Evolutionary conservation across 2,797 vertebrate species (phyloP).

Genomic region (Falco columbarius): DNA sequence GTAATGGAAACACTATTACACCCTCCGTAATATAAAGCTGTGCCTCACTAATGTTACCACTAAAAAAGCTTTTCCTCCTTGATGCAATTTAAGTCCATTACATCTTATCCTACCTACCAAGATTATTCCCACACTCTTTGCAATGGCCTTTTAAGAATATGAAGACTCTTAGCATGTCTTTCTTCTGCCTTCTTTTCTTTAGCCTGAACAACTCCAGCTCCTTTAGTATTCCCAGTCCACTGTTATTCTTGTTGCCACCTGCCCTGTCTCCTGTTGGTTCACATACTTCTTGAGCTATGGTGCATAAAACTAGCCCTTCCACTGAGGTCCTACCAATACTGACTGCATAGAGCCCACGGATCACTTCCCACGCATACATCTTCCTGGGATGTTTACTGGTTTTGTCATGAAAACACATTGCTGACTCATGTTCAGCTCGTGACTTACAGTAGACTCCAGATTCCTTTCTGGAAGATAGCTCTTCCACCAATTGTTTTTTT

Average conservation of each 20-base stretch:
- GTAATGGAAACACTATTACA: slow-evolving; percentile 28
- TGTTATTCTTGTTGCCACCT: neutral
- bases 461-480: neutral
- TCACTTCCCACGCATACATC: neutral
- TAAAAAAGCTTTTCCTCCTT: slow-evolving; percentile 29
- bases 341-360: neutral
- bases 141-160: neutral
- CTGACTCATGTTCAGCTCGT: neutral
- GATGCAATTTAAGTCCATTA: slow-evolving; percentile 52
- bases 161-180: neutral
- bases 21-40: neutral
- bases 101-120: neutral
- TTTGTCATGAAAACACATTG: neutral
- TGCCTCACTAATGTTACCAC: slow-evolving; percentile 41
- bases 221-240: neutral
- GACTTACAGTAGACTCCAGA: neutral
- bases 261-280: neutral
- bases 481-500: neutral
- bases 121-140: neutral
- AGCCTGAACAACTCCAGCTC: neutral
- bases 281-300: neutral
- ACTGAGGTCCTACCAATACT: neutral
- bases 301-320: neutral
- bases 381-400: neutral
- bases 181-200: neutral